phyloP scores from a whole-genome alignment of 2,797 vertebrate genomes.

The Gymnoscopelus braueri region DNA sequence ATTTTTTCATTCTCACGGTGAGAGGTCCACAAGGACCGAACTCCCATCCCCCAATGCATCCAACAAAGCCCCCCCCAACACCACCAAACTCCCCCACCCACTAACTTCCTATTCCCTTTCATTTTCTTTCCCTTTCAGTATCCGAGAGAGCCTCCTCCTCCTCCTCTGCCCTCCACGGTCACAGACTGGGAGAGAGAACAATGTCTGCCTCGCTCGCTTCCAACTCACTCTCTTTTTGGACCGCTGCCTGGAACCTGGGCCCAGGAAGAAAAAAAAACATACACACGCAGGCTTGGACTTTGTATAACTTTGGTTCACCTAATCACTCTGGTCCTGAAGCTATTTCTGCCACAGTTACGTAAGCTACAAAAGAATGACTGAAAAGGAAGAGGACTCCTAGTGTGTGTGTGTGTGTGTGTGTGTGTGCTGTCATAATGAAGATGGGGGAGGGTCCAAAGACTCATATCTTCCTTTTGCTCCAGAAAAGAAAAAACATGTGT shows the following conservation, averaged over 20 bases:
- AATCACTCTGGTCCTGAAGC: conserved; percentile 67
- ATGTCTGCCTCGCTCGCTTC: conserved; percentile 66
- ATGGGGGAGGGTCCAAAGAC: not conserved
- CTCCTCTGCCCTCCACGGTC: conserved; percentile 31
- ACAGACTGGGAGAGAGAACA: conserved; percentile 60
- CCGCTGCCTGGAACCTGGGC: conserved; percentile 67
- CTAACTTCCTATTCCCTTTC: conserved; percentile 74
- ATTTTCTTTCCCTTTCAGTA: conserved; percentile 70
- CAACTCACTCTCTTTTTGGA: conserved; percentile 63
- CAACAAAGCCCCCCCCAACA: conserved; percentile 19
- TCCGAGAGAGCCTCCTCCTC: conserved; percentile 39
- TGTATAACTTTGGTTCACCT: conserved; percentile 68
- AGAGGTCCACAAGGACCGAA: conserved; percentile 47
- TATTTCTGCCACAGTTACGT: conserved; percentile 77
- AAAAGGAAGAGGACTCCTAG: conserved; percentile 35
- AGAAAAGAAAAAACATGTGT: conserved; percentile 41
- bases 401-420: not conserved
- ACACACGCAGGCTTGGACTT: conserved; percentile 36
- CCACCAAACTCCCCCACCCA: conserved; percentile 25
- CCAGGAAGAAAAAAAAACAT: conserved; percentile 46
- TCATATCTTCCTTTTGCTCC: not conserved
- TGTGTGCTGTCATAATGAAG: conserved; percentile 6
- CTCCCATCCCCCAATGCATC: conserved; percentile 37
- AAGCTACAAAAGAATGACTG: conserved; percentile 65
- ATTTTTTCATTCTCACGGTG: conserved; percentile 63